Conservation (phyloP, 2,888 invertebrate species). For the Crioceris asparagi region DNA sequence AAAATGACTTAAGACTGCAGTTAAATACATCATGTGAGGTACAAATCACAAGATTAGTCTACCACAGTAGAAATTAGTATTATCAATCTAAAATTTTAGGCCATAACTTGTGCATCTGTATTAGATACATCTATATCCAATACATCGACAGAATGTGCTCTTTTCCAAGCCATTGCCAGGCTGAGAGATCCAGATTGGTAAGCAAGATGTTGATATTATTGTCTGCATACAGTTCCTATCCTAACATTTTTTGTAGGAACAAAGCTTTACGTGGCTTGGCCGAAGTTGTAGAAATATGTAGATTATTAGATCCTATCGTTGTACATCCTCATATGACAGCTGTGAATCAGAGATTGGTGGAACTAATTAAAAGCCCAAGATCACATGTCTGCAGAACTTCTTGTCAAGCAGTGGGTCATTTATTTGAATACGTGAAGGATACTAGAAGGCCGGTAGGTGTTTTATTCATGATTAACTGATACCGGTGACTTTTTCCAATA, state of each 20-base stretch:
- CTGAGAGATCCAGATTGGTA: constrained; percentile 30
- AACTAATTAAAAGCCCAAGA: constrained; percentile 35
- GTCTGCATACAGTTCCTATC: too few relatives aligned
- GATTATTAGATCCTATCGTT: constrained; percentile 23
- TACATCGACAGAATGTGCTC: constrained; percentile 16
- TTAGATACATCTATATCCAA: constrained; percentile 12
- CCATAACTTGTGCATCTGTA: constrained; percentile 10
- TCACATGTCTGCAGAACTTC: constrained; percentile 37
- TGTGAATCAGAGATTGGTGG: constrained; percentile 35
- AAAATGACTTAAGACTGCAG: constrained; percentile 2
- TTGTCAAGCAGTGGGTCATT: constrained; percentile 36
- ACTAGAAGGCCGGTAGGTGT: constrained; percentile 36
- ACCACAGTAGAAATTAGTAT: background rate
- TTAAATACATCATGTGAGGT: constrained; percentile 8
- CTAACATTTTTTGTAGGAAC: constrained; percentile 31
- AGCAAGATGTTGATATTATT: too few relatives aligned
- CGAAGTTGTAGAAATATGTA: constrained; percentile 32
- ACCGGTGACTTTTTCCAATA: too few relatives aligned
- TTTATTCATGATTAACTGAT: too few relatives aligned
- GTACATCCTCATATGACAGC: constrained; percentile 33
- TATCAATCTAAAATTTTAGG: constrained; percentile 12
- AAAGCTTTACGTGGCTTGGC: constrained; percentile 31
- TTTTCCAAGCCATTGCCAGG: constrained; percentile 23
- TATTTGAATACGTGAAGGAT: constrained; percentile 36
- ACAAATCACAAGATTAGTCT: background rate